A percentile compares a stretch with the other conserved stretches of the same genome.
Evolutionary conservation across 1,140 invertebrate species (phyloP).

Genomic region (Drosophila eugracilis): DNA sequence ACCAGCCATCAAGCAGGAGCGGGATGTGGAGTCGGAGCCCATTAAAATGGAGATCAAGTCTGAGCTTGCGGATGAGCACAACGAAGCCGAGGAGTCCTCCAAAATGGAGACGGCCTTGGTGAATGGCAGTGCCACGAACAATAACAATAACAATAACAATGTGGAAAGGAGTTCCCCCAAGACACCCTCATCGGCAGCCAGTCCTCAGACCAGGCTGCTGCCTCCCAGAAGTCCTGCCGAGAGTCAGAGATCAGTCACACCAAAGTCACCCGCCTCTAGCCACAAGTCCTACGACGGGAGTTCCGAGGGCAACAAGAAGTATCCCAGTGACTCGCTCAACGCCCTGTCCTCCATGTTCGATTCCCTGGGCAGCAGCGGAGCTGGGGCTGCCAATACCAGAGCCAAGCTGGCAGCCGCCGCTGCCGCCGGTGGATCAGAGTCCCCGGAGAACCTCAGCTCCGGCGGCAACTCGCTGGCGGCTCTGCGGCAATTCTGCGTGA

Average conservation of each 20-base stretch:
- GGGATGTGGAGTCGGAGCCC: constrained; percentile 86
- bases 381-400: constrained; percentile 51
- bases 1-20: constrained; percentile 84
- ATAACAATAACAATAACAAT: constrained; percentile 65
- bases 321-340: constrained; percentile 88
- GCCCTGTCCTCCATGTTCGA: constrained; percentile 95
- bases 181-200: constrained; percentile 40
- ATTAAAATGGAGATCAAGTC: constrained; percentile 85
- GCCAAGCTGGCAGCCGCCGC: constrained; percentile 63
- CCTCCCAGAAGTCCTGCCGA: constrained; percentile 85
- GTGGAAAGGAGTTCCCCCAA: constrained; percentile 66
- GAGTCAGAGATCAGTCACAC: constrained; percentile 90
- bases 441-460: constrained; percentile 75
- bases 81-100: constrained; percentile 40
- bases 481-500: constrained; percentile 82
- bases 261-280: constrained; percentile 88
- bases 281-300: constrained; percentile 85
- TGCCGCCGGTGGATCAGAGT: constrained; percentile 39
- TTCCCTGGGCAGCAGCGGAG: constrained; percentile 72
- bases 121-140: constrained; percentile 60
- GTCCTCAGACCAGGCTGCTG: constrained; percentile 49
- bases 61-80: constrained; percentile 54
- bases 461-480: constrained; percentile 75
- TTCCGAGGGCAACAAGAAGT: constrained; percentile 87
- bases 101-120: constrained; percentile 48